Base-by-base conservation (phyloP, 2,113 vertebrate genomes). In the Platysternon megacephalum region DNA sequence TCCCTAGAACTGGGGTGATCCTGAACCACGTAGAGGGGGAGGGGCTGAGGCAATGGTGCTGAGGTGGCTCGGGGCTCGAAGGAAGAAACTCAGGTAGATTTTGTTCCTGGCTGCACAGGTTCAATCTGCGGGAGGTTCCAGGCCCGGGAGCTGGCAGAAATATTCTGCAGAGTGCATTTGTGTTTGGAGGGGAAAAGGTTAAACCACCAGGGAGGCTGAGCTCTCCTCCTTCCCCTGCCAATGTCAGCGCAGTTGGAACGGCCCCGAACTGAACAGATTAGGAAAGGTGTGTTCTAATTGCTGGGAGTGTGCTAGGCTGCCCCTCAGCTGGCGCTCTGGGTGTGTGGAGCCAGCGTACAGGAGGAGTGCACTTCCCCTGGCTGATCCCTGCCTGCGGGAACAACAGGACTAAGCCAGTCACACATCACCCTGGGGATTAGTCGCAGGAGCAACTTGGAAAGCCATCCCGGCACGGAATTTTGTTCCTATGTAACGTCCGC, bases 221-320 rank as follows among this genome's bases (percentile, higher is more conserved):
- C 92, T 84, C 86, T 14, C 68, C 88, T 88, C 49, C 81, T 87
- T 72, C 90, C 96, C 90, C 94, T 95, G 87, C 85, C 32, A 1
- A 58, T n/a, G 86, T 93, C 80, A 2, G 90, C 3, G 85, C 85
- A 86, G 78, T 93, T 97, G 96, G 97, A 97, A 95, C 96, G 94
- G 94, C 94, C 96, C 93, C 7, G 14, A 26, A 8, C 82, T 3
- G n/a, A 29, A 92, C 16, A 42, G 93, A 85, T 82, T 51, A 82
- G 91, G 91, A 68, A 94, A 97, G 97, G 97, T 96, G 97, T 90
- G 97, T 0, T 87, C 90, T 53, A 9, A 22, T 24, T 68, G 28
- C 82, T 4, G 49, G 91, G 79, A 92, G 91, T 72, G 81, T 3
- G 61, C 85, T 11, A 90, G 49, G 93, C 93, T 87, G 94, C 85